These are phyloP conservation scores for Synanthedon vespiformis DNA, from an alignment of 2,888 invertebrate genomes.

Conservation along the genomic window DNA sequence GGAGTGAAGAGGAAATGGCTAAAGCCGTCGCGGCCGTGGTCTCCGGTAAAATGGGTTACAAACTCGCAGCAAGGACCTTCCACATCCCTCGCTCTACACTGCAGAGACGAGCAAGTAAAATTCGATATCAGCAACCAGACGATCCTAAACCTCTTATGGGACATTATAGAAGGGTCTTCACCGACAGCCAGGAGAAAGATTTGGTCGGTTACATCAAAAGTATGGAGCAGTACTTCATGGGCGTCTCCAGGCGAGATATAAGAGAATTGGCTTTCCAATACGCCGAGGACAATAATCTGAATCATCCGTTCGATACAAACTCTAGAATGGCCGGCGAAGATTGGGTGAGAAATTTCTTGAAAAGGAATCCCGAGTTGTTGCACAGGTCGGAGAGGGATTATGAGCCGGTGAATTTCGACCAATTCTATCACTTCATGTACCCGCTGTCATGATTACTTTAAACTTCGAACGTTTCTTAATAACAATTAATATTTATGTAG, in stretches of 20 bases:
- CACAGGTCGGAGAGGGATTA: slow-evolving; percentile 46
- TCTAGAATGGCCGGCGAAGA: slow-evolving; percentile 63
- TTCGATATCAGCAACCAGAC: slow-evolving; percentile 54
- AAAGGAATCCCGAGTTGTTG: slow-evolving; percentile 54
- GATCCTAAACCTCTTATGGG: slow-evolving; percentile 62
- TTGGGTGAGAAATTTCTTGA: slow-evolving; percentile 64
- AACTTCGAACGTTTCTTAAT: neutral
- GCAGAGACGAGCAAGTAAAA: slow-evolving; percentile 59
- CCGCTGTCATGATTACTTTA: slow-evolving; percentile 50
- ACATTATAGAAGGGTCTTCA: slow-evolving; percentile 60
- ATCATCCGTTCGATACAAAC: slow-evolving; percentile 60
- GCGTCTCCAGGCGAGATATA: slow-evolving; percentile 58
- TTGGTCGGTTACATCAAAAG: slow-evolving; percentile 62
- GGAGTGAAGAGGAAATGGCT: slow-evolving; percentile 65
- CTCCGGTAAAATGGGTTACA: slow-evolving; percentile 65
- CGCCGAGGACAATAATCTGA: slow-evolving; percentile 54
- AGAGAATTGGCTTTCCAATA: slow-evolving; percentile 63
- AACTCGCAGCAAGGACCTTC: slow-evolving; percentile 58
- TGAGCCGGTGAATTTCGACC: slow-evolving; percentile 63
- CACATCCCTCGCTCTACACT: slow-evolving; percentile 63
- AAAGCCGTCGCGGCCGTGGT: slow-evolving; percentile 63
- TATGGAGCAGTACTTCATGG: slow-evolving; percentile 64
- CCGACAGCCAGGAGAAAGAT: slow-evolving; percentile 60
- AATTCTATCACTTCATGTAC: slow-evolving; percentile 66
- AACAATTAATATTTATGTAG: no score